These are phyloP conservation scores for Hyles lineata DNA, from an alignment of 2,888 invertebrate species.

Conservation along the genomic window DNA sequence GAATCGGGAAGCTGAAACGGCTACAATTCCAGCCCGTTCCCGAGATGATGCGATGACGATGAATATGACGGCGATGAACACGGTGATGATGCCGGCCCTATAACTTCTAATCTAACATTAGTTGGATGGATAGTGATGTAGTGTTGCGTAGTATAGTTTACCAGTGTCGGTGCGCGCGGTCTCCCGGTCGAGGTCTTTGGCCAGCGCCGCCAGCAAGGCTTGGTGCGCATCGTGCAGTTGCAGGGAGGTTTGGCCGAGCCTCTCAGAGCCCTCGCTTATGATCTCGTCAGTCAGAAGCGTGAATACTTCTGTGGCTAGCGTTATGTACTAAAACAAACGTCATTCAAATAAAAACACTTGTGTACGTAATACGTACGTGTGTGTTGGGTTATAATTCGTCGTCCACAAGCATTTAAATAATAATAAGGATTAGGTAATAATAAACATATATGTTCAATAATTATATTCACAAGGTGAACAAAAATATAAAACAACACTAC, in stretches of 20 bases:
- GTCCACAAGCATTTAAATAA: no score
- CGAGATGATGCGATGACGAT: constrained; percentile 4
- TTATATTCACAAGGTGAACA: no score
- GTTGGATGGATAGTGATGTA: background rate
- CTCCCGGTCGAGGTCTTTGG: constrained; percentile 96
- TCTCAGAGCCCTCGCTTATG: constrained; percentile 88
- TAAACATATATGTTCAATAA: no score
- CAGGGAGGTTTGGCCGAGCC: constrained; percentile 80
- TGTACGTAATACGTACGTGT: background rate
- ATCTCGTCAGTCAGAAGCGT: constrained; percentile 93
- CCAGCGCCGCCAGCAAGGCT: constrained; percentile 93
- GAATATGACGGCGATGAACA: background rate
- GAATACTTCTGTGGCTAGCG: constrained; percentile 94
- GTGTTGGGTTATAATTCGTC: background rate
- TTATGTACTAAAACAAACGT: constrained; percentile 87
- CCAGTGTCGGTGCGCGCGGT: constrained; percentile 92
- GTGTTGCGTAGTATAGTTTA: constrained; percentile 39
- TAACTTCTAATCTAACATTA: constrained; percentile 16
- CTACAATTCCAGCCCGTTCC: background rate
- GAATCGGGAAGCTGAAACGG: constrained; percentile 15
- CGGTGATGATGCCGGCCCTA: background rate
- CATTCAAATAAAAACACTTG: background rate
- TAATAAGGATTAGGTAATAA: no score
- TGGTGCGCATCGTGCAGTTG: constrained; percentile 95
- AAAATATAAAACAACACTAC: no score